A percentile compares a stretch with the other conserved stretches of the same genome.
Conservation (phyloP, 1,140 invertebrate genomes). For the Zaprionus tsacasi region DNA sequence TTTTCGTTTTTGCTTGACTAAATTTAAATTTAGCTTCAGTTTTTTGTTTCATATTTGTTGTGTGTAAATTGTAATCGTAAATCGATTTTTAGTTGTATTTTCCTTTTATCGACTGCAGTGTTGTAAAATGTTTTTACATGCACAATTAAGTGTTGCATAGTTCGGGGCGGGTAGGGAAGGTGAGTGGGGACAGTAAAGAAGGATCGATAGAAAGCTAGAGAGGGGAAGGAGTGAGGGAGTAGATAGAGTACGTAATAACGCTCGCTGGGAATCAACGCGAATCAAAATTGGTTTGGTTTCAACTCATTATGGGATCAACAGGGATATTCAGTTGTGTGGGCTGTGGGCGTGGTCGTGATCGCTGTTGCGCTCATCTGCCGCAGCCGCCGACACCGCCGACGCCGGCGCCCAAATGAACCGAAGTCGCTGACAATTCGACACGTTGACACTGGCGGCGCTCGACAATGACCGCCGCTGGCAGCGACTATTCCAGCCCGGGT, state of each 20-base stretch:
- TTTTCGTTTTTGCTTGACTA: background rate
- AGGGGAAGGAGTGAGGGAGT: background rate
- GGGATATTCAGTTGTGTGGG: conserved; percentile 6
- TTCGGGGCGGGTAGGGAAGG: background rate
- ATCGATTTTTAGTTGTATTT: conserved; percentile 18
- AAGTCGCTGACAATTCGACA: conserved; percentile 82
- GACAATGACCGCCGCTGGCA: conserved; percentile 82
- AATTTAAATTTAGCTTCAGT: background rate
- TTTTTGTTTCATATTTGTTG: background rate
- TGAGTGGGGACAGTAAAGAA: background rate
- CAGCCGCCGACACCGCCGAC: conserved; percentile 39
- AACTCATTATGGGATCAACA: conserved; percentile 1
- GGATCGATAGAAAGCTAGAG: conserved; percentile 8
- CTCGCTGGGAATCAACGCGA: conserved; percentile 4
- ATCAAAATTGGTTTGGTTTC: background rate
- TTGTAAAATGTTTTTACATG: conserved; percentile 29
- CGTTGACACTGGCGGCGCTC: conserved; percentile 84
- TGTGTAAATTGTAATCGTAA: conserved; percentile 16
- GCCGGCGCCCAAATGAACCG: conserved; percentile 72
- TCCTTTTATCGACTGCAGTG: conserved; percentile 15
- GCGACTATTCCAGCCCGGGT: conserved; percentile 83
- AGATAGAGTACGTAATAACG: background rate
- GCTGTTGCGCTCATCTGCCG: conserved; percentile 53
- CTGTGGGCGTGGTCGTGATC: background rate
- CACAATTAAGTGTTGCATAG: conserved; percentile 26